Evolutionary conservation across 1,140 invertebrate species (phyloP).

Genomic region (Lanistes nyassanus): DNA sequence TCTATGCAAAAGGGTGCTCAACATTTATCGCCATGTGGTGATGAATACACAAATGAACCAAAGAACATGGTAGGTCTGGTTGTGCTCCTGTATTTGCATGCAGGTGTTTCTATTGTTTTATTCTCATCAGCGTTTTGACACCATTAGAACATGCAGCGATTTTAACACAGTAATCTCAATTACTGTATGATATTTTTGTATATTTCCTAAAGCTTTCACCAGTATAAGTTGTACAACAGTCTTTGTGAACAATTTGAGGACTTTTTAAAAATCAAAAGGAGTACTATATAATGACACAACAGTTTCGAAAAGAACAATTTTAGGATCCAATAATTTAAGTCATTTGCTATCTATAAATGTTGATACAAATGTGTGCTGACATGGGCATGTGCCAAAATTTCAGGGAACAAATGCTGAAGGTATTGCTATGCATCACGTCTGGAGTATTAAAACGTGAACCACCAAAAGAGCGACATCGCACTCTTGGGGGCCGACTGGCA

Average conservation of each 20-base stretch:
- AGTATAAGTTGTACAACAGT: too few species aligned
- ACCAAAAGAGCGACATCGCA: slow-evolving; percentile 77
- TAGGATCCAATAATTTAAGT: too few species aligned
- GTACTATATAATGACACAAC: too few species aligned
- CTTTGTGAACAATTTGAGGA: too few species aligned
- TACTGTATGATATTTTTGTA: too few species aligned
- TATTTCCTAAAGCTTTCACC: slow-evolving; percentile 2
- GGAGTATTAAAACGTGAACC: slow-evolving; percentile 83
- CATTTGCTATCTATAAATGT: too few species aligned
- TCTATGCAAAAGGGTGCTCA: slow-evolving; percentile 94
- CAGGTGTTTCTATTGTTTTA: background rate
- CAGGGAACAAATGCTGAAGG: slow-evolving; percentile 87
- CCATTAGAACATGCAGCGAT: too few species aligned
- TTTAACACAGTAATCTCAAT: background rate
- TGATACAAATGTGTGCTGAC: background rate
- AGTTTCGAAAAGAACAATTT: too few species aligned
- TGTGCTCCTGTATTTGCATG: background rate
- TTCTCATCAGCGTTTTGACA: too few species aligned
- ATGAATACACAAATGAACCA: slow-evolving; percentile 95
- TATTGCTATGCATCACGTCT: slow-evolving; percentile 92
- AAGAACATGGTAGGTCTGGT: slow-evolving; percentile 81
- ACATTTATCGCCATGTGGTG: slow-evolving; percentile 96
- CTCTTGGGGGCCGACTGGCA: slow-evolving; percentile 84
- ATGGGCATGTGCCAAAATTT: slow-evolving; percentile 28
- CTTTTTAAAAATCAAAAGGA: too few species aligned